Evolutionary conservation across 2,888 invertebrate genomes (phyloP), one percentile per base, ranked within the genome.

Genomic region (Dorcus parallelipipedus): DNA sequence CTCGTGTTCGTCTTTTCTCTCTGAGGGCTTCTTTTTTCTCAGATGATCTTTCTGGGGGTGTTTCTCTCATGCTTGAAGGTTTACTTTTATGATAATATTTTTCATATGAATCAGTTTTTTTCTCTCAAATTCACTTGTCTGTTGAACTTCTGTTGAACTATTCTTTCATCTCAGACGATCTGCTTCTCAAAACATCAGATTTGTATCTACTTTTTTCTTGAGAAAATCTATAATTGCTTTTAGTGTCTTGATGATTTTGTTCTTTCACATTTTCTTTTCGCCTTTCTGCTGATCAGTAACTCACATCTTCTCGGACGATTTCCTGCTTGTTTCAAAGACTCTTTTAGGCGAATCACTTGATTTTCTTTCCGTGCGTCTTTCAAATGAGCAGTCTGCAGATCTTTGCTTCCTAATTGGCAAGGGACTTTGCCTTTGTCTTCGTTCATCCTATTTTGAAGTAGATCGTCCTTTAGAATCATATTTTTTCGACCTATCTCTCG

Each of bases 401-500:
- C 33, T n/a, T 26, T 17, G 9, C 23, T 47, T 57, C 23, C 48
- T 41, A 17, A 52, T 52, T 14, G 57, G 45, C 9, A 20, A 45
- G 17, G 17, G 45, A 8, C 45, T 45, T 8, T 3, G 47, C 17
- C n/a, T 26, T 52, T 51, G 41, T 20, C 33, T 54, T 58, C 33
- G 38, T 53, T 48, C 49, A 47, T 41, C 41, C 69, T 58, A 58
- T 64, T 73, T 77, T 73, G 57, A 67, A 74, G 64, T 65, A 76
- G 14, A 72, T 73, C 53, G 69, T 71, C n/a, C 38, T 55, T 54
- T 38, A 68, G 71, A 23, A 73, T 73, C 51, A 72, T 66, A 10
- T 60, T 64, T 42, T 72, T 69, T 58, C 68, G 23, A 9, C 51
- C 38, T 49, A 39, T 54, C 48, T 49, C 10, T 54, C 23, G 49